Evolutionary conservation across 2,113 vertebrate genomes (phyloP).

Genomic region (Corvus hawaiiensis): DNA sequence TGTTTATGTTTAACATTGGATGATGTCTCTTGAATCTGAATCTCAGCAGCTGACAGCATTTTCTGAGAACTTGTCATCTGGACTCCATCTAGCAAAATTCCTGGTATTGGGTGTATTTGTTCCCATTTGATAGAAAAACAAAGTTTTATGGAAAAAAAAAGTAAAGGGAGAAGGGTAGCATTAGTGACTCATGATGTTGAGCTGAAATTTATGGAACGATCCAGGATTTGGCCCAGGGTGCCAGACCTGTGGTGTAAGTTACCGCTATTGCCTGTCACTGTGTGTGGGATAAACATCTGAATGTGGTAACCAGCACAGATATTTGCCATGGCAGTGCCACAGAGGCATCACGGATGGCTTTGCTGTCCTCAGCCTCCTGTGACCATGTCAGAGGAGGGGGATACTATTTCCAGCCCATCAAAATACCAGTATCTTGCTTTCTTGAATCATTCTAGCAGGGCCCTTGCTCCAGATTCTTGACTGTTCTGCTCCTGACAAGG

Average conservation of each 20-base stretch:
- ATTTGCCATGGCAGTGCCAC: neutral
- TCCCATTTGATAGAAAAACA: conserved; percentile 19
- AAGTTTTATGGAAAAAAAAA: neutral
- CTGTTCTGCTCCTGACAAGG: neutral
- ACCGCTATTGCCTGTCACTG: neutral
- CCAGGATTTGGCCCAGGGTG: neutral
- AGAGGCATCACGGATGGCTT: fast-evolving
- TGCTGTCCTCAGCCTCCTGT: neutral
- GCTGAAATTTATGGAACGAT: neutral
- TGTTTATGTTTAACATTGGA: conserved; percentile 58
- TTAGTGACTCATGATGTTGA: neutral
- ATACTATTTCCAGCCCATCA: neutral
- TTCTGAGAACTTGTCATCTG: conserved; percentile 60
- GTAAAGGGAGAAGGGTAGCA: neutral
- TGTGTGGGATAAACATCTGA: neutral
- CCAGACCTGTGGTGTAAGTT: neutral
- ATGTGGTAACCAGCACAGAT: fast-evolving
- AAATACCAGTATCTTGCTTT: neutral
- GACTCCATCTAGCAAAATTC: conserved; percentile 56
- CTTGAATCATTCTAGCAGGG: neutral
- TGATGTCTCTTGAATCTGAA: conserved; percentile 1
- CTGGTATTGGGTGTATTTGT: conserved; percentile 29
- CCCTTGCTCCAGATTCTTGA: neutral
- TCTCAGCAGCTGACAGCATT: neutral
- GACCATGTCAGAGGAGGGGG: neutral